phyloP scores from a whole-genome alignment of 1,140 invertebrate species.

The Maconellicoccus hirsutus region DNA sequence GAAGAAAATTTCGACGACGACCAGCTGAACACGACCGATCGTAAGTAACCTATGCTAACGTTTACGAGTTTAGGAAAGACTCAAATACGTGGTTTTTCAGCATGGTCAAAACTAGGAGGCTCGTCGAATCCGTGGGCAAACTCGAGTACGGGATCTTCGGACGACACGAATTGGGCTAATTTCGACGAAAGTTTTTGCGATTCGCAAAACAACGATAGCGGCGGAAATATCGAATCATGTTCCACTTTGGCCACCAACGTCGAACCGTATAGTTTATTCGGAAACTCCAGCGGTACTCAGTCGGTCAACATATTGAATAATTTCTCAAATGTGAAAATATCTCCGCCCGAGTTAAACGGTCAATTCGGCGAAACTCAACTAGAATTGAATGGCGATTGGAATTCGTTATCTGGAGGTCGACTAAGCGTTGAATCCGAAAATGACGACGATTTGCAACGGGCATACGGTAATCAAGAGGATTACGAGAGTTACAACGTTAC shows the following conservation, averaged over 20 bases:
- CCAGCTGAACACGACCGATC: not conserved
- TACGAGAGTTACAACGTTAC: not conserved
- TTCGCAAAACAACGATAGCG: not conserved
- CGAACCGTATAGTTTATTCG: not conserved
- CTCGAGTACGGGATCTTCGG: not conserved
- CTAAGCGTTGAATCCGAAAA: not conserved
- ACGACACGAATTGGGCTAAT: not conserved
- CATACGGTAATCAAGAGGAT: not conserved
- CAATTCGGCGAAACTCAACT: not conserved
- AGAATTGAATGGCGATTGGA: not conserved
- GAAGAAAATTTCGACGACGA: conserved; percentile 1
- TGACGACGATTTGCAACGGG: not conserved
- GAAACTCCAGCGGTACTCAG: not conserved
- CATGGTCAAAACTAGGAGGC: not conserved
- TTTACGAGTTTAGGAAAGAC: too few relatives aligned
- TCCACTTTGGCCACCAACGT: not conserved
- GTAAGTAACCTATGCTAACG: not conserved
- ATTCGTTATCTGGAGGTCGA: not conserved
- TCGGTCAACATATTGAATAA: not conserved
- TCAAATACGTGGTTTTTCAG: not conserved
- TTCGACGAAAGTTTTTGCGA: conserved; percentile 9
- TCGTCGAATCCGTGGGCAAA: not conserved
- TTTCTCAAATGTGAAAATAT: not conserved
- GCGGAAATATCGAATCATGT: not conserved
- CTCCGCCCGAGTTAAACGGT: not conserved